Base-by-base conservation (phyloP, 2,888 invertebrate genomes). In the Hypsopygia costalis region DNA sequence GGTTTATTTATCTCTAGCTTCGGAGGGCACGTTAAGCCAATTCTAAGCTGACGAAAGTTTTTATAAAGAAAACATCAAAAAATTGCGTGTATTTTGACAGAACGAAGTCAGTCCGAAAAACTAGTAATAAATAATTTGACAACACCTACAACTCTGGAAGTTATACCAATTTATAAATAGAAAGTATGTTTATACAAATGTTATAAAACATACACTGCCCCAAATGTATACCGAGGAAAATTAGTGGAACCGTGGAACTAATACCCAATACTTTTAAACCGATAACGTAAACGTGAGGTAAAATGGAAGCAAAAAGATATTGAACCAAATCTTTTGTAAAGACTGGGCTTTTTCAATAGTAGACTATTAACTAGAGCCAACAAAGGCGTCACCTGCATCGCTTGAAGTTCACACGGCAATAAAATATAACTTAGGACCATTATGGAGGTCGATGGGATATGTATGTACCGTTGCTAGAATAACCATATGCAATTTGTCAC, bases 401-500 rank as follows among this genome's bases (percentile, higher is more conserved):
- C 42, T n/a, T 50, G 52, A 52, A 58, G 66, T 78, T 78, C 78
- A 74, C 78, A 78, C 69, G 75, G 62, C 59, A 58, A 69, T 76
- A 75, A 72, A 70, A 58, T 67, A 63, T 58, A 50, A 60, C 52
- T 62, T 63, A 58, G 56, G 32, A 31, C 9, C 10, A 27, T 38
- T 38, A 29, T 37, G 22, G 10, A 21, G 21, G 11, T 22, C 22
- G 21, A 22, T 12, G 21, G 10, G 11, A 31, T 30, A 37, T 37
- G 22, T 9, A n/a, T 6, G 30, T 37, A 21, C 37, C 37, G 37
- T 37, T 20, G 31, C 1, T 37, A 21, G 30, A 31, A 29, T 10
- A 28, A 9, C 22, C 30, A 21, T 31, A 22, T 11, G 11, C 37
- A 30, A 37, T 31, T 25, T 37, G 31, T 30, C n/a, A 20, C 20